Base-by-base conservation (phyloP, 2,797 vertebrate species). In the Pelobates cultripes region DNA sequence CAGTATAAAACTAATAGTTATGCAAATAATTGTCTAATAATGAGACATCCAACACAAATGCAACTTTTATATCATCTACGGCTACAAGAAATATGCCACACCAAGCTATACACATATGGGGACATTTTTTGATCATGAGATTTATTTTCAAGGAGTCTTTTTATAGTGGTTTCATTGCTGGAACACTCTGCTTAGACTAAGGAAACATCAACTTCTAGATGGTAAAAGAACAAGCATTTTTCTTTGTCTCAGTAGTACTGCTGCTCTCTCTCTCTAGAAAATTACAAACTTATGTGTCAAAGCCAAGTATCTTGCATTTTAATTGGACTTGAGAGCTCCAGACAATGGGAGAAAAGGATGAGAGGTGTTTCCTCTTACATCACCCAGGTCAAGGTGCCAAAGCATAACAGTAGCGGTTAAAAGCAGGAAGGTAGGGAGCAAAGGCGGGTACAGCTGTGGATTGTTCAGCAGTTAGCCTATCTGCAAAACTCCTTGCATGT, bases 371-470 rank as follows among this genome's bases (percentile, higher is more conserved):
- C 43, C 10, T 72, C n/a, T 64, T 28, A 43, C 28, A 53, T 69
- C 70, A 73, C 43, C 47, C 53, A 73, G 6, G 47, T 64, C n/a
- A 75, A 51, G 44, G 28, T 71, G 45, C 55, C 57, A 67, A 71
- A 79, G 82, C 81, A 63, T 70, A 40, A 7, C 45, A 73, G 66
- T 69, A 76, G 17, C 57, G 76, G 68, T 47, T 75, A 43, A 76
- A 82, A 79, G 73, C 77, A 72, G 43, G 60, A 41, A 44, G 47
- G 64, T 61, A 70, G 60, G 68, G 28, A 66, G 57, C 7, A 79
- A 43, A 14, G 53, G 8, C 53, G 15, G 66, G 43, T 74, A 57
- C 41, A 61, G 43, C 5, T 7, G 43, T 74, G 57, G 64, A 10
- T 66, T 15, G 43, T 44, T 47, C 45, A 47, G 13, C 51, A 79